Base-by-base conservation (phyloP, 1,140 invertebrate species). In the Yoshiicerus persimilis region DNA sequence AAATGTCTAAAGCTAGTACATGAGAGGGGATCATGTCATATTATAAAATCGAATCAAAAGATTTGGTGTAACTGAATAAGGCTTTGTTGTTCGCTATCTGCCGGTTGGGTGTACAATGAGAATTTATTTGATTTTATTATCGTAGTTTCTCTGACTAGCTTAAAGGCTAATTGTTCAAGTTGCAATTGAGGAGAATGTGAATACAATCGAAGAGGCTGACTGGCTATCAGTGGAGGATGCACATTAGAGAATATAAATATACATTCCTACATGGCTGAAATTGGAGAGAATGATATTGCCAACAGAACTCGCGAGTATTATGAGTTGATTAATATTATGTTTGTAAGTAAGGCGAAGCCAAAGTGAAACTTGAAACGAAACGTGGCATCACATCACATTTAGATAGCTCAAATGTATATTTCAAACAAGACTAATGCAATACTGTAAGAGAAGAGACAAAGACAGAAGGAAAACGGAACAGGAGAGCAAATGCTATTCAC, bases 381-480 rank as follows among this genome's bases (percentile, higher is more conserved):
- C 32, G 75, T 80, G 34, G 75, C 32, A 80, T 80, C 34, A 80
- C 16, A 36, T 80, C 75, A 38, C 75, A 80, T 80, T 80, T 80
- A 80, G 75, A 36, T 36, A 70, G 75, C 32, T 80, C 32, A 32
- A 38, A 80, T 36, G 30, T 36, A 36, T 80, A 80, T 80, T 80
- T 80, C 75, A 80, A 80, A 80, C 75, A 80, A 80, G 75, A 80
- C 75, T 80, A 80, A 80, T 80, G 75, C 23, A 80, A 80, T 80
- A 36, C 20, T 80, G 75, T 36, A 80, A 2, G 75, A 80, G 30
- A 32, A 80, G 75, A 80, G 75, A 80, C 75, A 80, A 86, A 86
- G 85, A 38, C 34, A 86, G 64, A 86, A 80, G 64, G 77, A 70
- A 83, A 87, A 87, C 36, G 86, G 41, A 62, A 39, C 27, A 83